Evolutionary conservation across 2,888 invertebrate species (phyloP).

Genomic region (Tyria jacobaeae): DNA sequence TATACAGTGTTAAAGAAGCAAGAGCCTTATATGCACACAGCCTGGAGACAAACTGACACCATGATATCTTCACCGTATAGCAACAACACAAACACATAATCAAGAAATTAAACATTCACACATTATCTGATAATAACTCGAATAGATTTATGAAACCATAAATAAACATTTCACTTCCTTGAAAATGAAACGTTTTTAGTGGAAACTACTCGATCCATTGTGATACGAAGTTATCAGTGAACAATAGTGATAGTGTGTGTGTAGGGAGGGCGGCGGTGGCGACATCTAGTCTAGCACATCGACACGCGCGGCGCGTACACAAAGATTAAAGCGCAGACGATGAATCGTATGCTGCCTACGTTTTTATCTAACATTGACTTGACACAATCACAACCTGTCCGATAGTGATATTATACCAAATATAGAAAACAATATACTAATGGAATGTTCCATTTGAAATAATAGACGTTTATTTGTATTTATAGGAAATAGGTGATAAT

Average conservation of each 20-base stretch:
- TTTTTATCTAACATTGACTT: conserved; percentile 52
- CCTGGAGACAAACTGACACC: conserved; percentile 1
- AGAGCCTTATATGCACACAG: neutral
- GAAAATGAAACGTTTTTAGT: conserved; percentile 53
- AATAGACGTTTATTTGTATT: conserved; percentile 30
- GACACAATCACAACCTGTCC: conserved; percentile 52
- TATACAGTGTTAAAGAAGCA: neutral
- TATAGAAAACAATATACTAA: conserved; percentile 44
- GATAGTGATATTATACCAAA: conserved; percentile 51
- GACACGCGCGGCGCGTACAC: conserved; percentile 26
- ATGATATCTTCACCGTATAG: conserved; percentile 20
- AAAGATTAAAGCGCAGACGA: conserved; percentile 40
- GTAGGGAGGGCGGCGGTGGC: conserved; percentile 60
- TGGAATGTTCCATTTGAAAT: conserved; percentile 37
- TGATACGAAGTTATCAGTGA: conserved; percentile 66
- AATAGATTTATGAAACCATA: conserved; percentile 46
- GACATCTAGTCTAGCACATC: conserved; percentile 67
- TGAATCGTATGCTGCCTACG: conserved; percentile 34
- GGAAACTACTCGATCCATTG: conserved; percentile 53
- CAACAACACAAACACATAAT: conserved; percentile 37
- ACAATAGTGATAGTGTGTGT: conserved; percentile 57
- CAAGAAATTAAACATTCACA: conserved; percentile 39
- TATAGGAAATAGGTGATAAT: conserved; percentile 13
- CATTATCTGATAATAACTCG: conserved; percentile 46
- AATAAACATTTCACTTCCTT: conserved; percentile 50